These are phyloP conservation scores for Ochropacha duplaris DNA, from an alignment of 2,888 invertebrate species.

Conservation along the genomic window DNA sequence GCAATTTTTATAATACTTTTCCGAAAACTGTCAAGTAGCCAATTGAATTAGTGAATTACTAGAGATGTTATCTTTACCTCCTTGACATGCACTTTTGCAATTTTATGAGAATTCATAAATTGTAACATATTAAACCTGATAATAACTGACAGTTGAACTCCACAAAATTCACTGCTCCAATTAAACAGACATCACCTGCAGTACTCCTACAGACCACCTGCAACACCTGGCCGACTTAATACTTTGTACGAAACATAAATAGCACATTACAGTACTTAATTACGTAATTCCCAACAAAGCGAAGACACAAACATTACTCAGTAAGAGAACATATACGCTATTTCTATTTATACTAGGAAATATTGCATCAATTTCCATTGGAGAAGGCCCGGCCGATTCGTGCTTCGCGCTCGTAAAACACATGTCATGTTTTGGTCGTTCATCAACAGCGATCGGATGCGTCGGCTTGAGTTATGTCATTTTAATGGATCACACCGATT, in stretches of 20 bases:
- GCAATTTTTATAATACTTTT: too few relatives aligned
- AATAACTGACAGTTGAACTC: background rate
- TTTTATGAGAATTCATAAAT: background rate
- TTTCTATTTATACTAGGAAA: background rate
- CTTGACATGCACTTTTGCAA: background rate
- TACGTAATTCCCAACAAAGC: background rate
- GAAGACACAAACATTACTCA: background rate
- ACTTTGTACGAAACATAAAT: background rate
- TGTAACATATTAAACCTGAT: background rate
- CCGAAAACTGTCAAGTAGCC: too few relatives aligned
- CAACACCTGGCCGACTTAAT: background rate
- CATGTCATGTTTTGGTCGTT: slow-evolving; percentile 57
- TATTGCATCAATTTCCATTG: slow-evolving; percentile 22
- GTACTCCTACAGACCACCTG: background rate
- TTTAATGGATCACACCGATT: slow-evolving; percentile 40
- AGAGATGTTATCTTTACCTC: background rate
- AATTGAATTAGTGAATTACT: background rate
- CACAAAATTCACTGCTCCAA: background rate
- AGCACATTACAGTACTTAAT: background rate
- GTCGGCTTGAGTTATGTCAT: slow-evolving; percentile 54
- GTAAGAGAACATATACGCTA: background rate
- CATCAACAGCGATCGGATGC: slow-evolving; percentile 33
- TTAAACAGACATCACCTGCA: background rate
- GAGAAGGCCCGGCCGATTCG: slow-evolving; percentile 28
- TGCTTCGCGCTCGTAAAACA: slow-evolving; percentile 48